phyloP scores from a whole-genome alignment of 2,888 invertebrate species.

The Resseliella maxima region DNA sequence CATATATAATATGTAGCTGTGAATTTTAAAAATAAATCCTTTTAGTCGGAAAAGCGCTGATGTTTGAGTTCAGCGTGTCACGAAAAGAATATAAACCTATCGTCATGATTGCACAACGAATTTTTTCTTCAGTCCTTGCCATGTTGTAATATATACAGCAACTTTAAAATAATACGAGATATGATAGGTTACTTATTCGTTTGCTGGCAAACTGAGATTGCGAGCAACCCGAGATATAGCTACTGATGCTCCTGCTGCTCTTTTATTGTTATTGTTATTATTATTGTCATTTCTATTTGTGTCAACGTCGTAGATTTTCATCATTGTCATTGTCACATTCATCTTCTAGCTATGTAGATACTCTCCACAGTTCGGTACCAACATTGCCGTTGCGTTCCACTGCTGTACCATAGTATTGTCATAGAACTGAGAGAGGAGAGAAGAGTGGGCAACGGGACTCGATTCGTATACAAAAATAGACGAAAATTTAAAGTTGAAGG shows the following conservation, averaged over 20 bases:
- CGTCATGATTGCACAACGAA: conserved; percentile 44
- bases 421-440: neutral
- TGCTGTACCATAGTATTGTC: neutral
- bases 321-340: conserved; percentile 49
- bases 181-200: conserved; percentile 48
- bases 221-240: conserved; percentile 27
- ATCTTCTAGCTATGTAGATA: conserved; percentile 39
- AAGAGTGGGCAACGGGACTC: neutral
- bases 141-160: conserved; percentile 18
- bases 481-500: conserved; percentile 53
- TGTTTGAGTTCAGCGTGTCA: conserved; percentile 34
- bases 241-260: conserved; percentile 46
- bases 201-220: conserved; percentile 38
- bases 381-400: neutral
- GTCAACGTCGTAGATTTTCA: conserved; percentile 49
- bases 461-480: conserved; percentile 8
- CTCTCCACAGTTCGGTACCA: neutral
- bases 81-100: neutral
- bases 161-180: conserved; percentile 34
- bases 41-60: conserved; percentile 39
- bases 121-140: neutral
- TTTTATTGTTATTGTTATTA: conserved; percentile 20
- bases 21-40: conserved; percentile 31
- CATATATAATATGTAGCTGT: neutral
- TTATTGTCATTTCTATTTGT: conserved; percentile 45